Conservation (phyloP, 2,113 vertebrate genomes). For the Papio anubis region DNA sequence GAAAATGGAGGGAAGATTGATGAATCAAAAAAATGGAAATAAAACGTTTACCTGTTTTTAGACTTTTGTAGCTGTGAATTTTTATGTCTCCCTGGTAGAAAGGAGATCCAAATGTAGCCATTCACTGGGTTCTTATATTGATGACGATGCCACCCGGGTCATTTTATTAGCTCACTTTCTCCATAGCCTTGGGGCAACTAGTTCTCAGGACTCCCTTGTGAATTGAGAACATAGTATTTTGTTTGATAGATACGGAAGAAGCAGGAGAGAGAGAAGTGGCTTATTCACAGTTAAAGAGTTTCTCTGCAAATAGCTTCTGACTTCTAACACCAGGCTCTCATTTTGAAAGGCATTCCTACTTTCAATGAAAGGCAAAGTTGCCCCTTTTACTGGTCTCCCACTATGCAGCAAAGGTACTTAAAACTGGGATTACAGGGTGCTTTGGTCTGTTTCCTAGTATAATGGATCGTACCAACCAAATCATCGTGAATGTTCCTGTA, state of each 20-base stretch:
- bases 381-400: neutral
- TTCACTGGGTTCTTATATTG: neutral
- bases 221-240: neutral
- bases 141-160: neutral
- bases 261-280: neutral
- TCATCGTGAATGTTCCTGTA: neutral
- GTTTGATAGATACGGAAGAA: neutral
- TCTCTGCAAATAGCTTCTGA: neutral
- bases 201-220: neutral
- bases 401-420: neutral
- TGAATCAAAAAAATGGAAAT: neutral
- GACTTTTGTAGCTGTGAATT: neutral
- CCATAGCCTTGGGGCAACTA: neutral
- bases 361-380: neutral
- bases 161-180: neutral
- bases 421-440: neutral
- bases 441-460: neutral
- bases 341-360: neutral
- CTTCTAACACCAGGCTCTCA: neutral
- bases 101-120: neutral
- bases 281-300: neutral
- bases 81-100: neutral
- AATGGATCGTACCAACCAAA: neutral
- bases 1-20: neutral
- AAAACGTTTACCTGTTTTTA: neutral